Conservation (phyloP, 2,797 vertebrate genomes). For the Carapus acus region DNA sequence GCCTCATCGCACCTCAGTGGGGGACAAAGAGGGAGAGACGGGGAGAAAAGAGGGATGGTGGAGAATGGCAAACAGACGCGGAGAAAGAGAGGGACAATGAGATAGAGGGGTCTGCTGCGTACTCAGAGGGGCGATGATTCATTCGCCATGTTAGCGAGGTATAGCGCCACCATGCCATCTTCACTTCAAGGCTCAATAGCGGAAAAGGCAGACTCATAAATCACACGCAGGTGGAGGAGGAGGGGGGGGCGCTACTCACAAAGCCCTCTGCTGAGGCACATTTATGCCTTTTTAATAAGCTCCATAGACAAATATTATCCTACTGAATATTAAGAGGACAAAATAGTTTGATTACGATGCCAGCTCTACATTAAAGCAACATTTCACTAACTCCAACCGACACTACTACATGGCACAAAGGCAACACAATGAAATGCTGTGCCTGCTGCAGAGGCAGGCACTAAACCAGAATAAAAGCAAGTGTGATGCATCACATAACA, state of each 20-base stretch:
- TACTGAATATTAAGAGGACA: conserved; percentile 59
- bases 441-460: conserved; percentile 5
- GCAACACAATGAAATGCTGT: conserved; percentile 27
- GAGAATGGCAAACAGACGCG: conserved; percentile 11
- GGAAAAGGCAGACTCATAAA: conserved; percentile 59
- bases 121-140: conserved; percentile 56
- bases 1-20: conserved; percentile 50
- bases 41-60: not conserved
- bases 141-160: conserved; percentile 62
- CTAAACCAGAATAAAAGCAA: conserved; percentile 28
- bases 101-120: conserved; percentile 3
- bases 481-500: conserved; percentile 17
- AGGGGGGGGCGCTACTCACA: conserved; percentile 45
- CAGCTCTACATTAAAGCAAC: conserved; percentile 60
- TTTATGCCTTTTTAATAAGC: conserved; percentile 66
- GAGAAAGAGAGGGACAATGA: conserved; percentile 23
- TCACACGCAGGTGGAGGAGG: conserved; percentile 53
- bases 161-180: conserved; percentile 63
- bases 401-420: conserved; percentile 45
- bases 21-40: conserved; percentile 18
- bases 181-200: conserved; percentile 72
- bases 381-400: conserved; percentile 47
- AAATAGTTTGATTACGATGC: conserved; percentile 66
- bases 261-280: conserved; percentile 52
- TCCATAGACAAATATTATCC: conserved; percentile 72